Conservation (phyloP, 2,113 vertebrate genomes). For the Hippocampus barbouri region DNA sequence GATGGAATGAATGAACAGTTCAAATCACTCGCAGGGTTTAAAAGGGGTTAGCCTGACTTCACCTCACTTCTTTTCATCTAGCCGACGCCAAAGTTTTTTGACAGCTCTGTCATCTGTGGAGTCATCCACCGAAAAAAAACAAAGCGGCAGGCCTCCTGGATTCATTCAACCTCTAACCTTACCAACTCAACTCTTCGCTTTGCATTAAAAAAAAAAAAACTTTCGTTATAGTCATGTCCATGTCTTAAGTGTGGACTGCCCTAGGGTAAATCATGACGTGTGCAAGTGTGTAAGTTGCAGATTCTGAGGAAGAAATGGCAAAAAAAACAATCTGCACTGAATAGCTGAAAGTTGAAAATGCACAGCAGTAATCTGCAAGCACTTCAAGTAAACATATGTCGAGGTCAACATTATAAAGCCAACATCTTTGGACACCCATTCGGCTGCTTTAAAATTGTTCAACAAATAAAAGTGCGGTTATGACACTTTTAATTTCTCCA, state of each 20-base stretch:
- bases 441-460: slow-evolving; percentile 55
- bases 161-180: slow-evolving; percentile 1
- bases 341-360: slow-evolving; percentile 29
- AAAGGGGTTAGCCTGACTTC: slow-evolving; percentile 55
- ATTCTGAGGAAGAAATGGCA: neutral
- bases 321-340: slow-evolving; percentile 22
- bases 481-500: slow-evolving; percentile 26
- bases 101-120: slow-evolving; percentile 44
- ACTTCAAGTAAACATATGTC: slow-evolving; percentile 56
- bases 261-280: neutral
- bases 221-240: neutral
- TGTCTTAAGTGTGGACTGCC: neutral
- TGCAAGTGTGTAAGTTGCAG: neutral
- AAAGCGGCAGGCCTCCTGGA: slow-evolving; percentile 14
- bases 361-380: slow-evolving; percentile 57
- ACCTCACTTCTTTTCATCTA: slow-evolving; percentile 45
- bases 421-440: slow-evolving; percentile 48
- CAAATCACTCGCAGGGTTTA: slow-evolving; percentile 61
- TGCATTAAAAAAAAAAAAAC: slow-evolving; percentile 2
- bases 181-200: neutral
- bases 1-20: slow-evolving; percentile 53
- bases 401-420: slow-evolving; percentile 51
- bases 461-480: slow-evolving; percentile 48
- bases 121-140: slow-evolving; percentile 14
- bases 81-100: slow-evolving; percentile 37